Base-by-base conservation (phyloP, 2,888 invertebrate genomes). In the Boloria euphrosyne region DNA sequence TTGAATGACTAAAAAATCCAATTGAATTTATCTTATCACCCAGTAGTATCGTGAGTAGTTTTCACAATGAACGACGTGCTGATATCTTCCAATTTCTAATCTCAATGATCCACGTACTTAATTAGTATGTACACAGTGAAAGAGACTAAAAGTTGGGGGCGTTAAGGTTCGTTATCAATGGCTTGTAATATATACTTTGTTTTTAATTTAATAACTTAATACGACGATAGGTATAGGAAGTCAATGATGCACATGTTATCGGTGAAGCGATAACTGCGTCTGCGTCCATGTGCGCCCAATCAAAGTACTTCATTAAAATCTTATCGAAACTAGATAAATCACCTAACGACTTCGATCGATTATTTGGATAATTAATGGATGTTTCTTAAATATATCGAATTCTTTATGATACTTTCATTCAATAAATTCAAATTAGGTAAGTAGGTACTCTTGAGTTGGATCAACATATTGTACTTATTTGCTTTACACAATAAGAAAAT, bases 241-340 rank as follows among this genome's bases (percentile, higher is more conserved):
- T 83, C 84, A 85, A 80, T 83, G 89, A 84, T 81, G 87, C 84
- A 80, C 83, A 80, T 83, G 85, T 84, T 90, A 89, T 89, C 90
- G 82, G 73, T 71, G 70, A 74, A 75, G 78, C 81, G 90, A 92
- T 90, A 90, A 89, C 85, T 76, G 73, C 82, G 84, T 84, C 85
- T 80, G 74, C 73, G 87, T 87, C 86, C 84, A 77, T 86, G 90
- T 81, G 86, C 86, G 81, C 89, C 90, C 90, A 91, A 91, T 91
- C 91, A 91, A 89, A 90, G 91, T 90, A 90, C 92, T 91, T 92
- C 91, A 92, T 92, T 92, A 92, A 92, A 91, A 90, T 89, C 89
- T 92, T 92, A 92, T 92, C 92, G 88, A 82, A 85, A 83, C 85
- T 87, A 91, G 91, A 92, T 92, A 92, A 92, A 92, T 92, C 91